Percentiles rank a stretch among this genome's conserved stretches.
Evolutionary conservation across 2,888 invertebrate genomes (phyloP).

Genomic region (Mimachlamys varia): DNA sequence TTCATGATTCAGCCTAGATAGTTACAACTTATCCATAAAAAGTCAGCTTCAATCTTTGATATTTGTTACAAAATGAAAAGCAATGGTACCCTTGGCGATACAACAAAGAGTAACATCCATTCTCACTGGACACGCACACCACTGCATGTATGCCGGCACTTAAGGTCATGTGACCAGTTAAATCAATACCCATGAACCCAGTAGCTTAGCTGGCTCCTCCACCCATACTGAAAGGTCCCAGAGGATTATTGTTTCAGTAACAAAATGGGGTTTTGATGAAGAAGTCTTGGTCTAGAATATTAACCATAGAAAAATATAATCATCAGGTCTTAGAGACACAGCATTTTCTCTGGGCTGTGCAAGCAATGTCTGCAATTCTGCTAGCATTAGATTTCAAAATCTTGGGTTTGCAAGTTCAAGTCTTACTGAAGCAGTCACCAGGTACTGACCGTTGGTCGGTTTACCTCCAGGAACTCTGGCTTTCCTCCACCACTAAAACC

Average conservation of each 20-base stretch:
- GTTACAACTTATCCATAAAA: neutral
- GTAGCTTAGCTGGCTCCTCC: neutral
- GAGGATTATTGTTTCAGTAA: neutral
- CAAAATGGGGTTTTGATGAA: neutral
- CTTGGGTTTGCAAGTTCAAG: no score
- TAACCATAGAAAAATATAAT: neutral
- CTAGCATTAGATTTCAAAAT: no score
- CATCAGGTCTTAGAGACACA: neutral
- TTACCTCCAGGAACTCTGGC: no score
- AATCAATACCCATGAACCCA: slow-evolving; percentile 10
- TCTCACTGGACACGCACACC: neutral
- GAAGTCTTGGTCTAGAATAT: neutral
- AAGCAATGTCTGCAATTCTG: no score
- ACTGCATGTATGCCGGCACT: neutral
- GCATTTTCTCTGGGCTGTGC: no score
- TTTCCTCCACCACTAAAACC: no score
- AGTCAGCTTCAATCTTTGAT: neutral
- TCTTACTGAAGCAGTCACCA: no score
- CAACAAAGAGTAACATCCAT: neutral
- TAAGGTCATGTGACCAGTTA: neutral
- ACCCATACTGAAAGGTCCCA: neutral
- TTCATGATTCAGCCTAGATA: neutral
- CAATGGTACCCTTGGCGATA: neutral
- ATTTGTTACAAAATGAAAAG: neutral
- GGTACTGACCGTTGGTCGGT: no score